Conservation (phyloP, 2,888 invertebrate species). For the Chrysolina oricalcia region DNA sequence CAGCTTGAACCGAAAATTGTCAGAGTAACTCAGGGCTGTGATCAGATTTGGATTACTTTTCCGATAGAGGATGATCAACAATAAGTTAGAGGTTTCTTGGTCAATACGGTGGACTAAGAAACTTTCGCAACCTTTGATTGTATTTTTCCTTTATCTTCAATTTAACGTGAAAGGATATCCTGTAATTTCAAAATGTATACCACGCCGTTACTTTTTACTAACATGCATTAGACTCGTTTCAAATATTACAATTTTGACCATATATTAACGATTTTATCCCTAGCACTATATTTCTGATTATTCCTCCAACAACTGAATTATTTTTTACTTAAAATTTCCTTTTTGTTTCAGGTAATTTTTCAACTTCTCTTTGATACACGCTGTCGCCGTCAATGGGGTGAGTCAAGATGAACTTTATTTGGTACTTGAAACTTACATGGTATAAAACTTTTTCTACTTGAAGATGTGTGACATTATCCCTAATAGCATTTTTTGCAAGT, state of each 20-base stretch:
- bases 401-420: background rate
- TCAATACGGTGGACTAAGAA: background rate
- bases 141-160: too few relatives aligned
- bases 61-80: slow-evolving; percentile 1
- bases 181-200: too few relatives aligned
- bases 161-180: too few relatives aligned
- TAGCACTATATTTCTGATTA: background rate
- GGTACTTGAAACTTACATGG: too few relatives aligned
- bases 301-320: background rate
- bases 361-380: background rate
- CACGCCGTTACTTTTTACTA: too few relatives aligned
- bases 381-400: background rate
- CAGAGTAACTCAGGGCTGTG: slow-evolving; percentile 27
- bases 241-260: too few relatives aligned
- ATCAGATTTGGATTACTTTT: slow-evolving; percentile 31
- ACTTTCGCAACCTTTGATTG: too few relatives aligned
- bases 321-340: background rate
- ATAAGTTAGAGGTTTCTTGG: background rate
- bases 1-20: slow-evolving; percentile 32
- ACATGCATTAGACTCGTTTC: too few relatives aligned
- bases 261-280: background rate
- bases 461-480: too few relatives aligned
- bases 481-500: too few relatives aligned
- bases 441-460: too few relatives aligned
- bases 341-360: background rate